Evolutionary conservation across 2,888 invertebrate genomes (phyloP).

Genomic region (Poecilobothrus nobilitatus): DNA sequence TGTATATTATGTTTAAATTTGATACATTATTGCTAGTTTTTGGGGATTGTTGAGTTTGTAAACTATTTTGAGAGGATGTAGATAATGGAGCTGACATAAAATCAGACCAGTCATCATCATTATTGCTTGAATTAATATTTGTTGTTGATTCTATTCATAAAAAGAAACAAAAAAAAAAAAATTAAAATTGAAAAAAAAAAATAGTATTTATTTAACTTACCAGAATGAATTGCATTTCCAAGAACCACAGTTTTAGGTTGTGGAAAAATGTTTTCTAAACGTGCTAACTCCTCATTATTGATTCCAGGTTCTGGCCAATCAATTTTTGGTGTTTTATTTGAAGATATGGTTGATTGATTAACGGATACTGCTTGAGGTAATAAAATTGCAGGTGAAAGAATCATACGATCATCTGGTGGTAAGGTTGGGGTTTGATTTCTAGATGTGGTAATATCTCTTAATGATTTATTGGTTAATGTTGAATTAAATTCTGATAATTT

Average conservation of each 20-base stretch:
- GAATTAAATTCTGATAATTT: constrained; percentile 16
- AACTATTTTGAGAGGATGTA: constrained; percentile 19
- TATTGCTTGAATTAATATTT: constrained; percentile 20
- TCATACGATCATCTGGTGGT: constrained; percentile 31
- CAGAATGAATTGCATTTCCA: constrained; percentile 8
- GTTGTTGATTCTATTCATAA: constrained; percentile 20
- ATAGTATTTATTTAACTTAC: background rate
- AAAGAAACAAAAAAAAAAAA: too few species aligned
- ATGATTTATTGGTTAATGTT: constrained; percentile 21
- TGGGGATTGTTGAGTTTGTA: constrained; percentile 24
- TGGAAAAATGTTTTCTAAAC: constrained; percentile 42
- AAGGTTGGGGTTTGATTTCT: constrained; percentile 29
- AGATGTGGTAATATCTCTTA: constrained; percentile 24
- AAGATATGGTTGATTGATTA: constrained; percentile 18
- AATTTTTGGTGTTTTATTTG: constrained; percentile 38
- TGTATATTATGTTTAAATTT: constrained; percentile 16
- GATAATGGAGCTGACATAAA: constrained; percentile 44
- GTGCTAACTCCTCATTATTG: constrained; percentile 40
- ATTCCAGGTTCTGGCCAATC: constrained; percentile 50
- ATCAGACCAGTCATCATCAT: constrained; percentile 51
- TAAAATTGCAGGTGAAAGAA: constrained; percentile 39
- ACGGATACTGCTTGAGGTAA: constrained; percentile 36
- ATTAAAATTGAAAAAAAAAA: background rate
- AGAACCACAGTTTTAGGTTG: constrained; percentile 20
- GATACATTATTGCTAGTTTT: constrained; percentile 16